Base-by-base conservation (phyloP, 2,888 invertebrate species). In the Clitarchus hookeri region DNA sequence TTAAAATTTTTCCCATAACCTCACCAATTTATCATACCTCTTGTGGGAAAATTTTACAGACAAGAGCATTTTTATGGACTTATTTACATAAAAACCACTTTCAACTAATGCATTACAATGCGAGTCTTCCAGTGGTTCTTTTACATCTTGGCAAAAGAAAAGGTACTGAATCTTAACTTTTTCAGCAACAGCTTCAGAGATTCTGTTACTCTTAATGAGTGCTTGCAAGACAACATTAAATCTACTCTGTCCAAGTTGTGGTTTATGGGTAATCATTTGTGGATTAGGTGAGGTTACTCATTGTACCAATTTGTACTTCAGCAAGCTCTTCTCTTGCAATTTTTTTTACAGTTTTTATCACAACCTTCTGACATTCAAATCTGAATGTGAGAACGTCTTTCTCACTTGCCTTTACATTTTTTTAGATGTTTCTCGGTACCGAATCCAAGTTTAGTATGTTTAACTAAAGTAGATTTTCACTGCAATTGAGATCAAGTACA, bases 391-490 rank as follows among this genome's bases (percentile, higher is more conserved):
- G 6, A 78, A 78, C 11, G 78, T 78, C 4, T 78, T 78, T 78
- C 78, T 78, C 19, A 78, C 11, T 6, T 78, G 6, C 78, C n/a
- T 78, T 78, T 19, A 0, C 78, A n/a, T n/a, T 78, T 78, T 23
- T 78, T 78, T 23, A 78, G n/a, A 23, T 78, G 78, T 23, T 78
- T 6, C 9, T 16, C 78, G 11, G 78, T 78, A 78, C 78, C 19
- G 78, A 78, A 78, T 23, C 4, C 78, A 78, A 78, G 78, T 0
- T 78, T 78, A 23, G 19, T 78, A 12, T 78, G 78, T 78, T 78
- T 78, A 78, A 78, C 78, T 78, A 16, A 78, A 78, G 78, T 78
- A 25, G 78, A 78, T 78, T 78, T 78, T 16, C 78, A 78, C 78
- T 78, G 26, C 78, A 78, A 78, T 78, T 78, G 6, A 78, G 26